A percentile compares a stretch with the other conserved stretches of the same genome.
Evolutionary conservation across 1,140 invertebrate genomes (phyloP).

Genomic region (Venturia canescens): DNA sequence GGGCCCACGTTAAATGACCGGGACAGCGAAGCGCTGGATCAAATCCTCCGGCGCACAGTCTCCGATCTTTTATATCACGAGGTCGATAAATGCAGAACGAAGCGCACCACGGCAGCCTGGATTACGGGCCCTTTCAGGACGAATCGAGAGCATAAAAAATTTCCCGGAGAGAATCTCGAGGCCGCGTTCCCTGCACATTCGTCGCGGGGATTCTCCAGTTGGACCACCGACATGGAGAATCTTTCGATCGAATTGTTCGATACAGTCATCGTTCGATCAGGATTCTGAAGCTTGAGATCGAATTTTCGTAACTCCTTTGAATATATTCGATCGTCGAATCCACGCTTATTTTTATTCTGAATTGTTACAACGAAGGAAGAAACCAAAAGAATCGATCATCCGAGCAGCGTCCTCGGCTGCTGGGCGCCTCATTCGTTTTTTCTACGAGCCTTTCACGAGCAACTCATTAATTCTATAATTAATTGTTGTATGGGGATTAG

Average conservation of each 20-base stretch:
- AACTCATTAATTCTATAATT: slow-evolving; percentile 42
- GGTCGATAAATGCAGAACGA: slow-evolving; percentile 22
- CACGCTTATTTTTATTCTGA: too few species aligned
- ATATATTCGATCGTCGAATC: background rate
- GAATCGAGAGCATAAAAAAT: slow-evolving; percentile 14
- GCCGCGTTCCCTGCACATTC: background rate
- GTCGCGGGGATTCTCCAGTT: slow-evolving; percentile 34
- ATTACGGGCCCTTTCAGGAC: slow-evolving; percentile 19
- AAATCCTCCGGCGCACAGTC: background rate
- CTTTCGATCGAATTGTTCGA: background rate
- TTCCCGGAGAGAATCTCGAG: background rate
- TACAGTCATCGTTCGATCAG: background rate
- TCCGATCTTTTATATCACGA: slow-evolving; percentile 26
- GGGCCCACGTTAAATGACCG: background rate
- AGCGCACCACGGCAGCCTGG: background rate
- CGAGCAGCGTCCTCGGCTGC: too few species aligned
- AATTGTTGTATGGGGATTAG: slow-evolving; percentile 2
- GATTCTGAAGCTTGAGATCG: background rate
- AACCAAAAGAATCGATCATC: background rate
- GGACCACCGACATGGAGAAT: slow-evolving; percentile 19
- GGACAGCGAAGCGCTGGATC: background rate
- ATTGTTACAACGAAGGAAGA: too few species aligned
- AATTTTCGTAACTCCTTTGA: background rate
- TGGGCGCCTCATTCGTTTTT: background rate
- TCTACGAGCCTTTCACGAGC: slow-evolving; percentile 7